phyloP scores from a whole-genome alignment of 2,113 vertebrate genomes.

The Tor tambroides region DNA sequence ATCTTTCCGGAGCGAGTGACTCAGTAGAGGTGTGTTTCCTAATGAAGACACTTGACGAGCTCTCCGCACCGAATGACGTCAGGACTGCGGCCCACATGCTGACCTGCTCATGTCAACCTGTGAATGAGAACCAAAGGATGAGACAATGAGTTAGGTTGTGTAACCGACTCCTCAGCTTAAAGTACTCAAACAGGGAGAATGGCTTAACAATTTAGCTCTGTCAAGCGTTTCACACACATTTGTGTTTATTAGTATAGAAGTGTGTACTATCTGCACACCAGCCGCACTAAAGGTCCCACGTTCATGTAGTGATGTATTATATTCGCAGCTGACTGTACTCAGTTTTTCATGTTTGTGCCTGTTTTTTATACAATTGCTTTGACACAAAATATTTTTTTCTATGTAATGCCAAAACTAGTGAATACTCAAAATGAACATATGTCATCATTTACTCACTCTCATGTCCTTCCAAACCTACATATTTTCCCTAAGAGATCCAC shows the following conservation, averaged over 20 bases:
- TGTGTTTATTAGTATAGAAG: background rate
- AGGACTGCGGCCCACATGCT: background rate
- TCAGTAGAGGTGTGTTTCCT: conserved; percentile 36
- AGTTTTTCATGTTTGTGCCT: background rate
- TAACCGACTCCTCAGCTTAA: background rate
- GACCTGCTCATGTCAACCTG: background rate
- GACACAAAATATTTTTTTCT: background rate
- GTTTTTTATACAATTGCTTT: background rate
- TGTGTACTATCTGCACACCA: background rate
- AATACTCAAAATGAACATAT: background rate
- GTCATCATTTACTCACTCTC: background rate
- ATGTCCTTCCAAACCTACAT: background rate
- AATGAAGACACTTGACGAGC: conserved; percentile 20
- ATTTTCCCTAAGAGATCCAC: too few relatives aligned
- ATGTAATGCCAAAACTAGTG: background rate
- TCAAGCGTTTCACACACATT: background rate
- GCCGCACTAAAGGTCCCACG: background rate
- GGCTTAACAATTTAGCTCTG: background rate
- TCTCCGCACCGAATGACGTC: background rate
- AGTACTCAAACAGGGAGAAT: background rate
- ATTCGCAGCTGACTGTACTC: background rate
- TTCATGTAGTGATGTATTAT: background rate
- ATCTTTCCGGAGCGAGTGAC: background rate
- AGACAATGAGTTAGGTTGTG: background rate
- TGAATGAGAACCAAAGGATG: background rate